These are phyloP conservation scores for Calypte anna DNA, from an alignment of 2,113 vertebrate species.

Conservation along the genomic window DNA sequence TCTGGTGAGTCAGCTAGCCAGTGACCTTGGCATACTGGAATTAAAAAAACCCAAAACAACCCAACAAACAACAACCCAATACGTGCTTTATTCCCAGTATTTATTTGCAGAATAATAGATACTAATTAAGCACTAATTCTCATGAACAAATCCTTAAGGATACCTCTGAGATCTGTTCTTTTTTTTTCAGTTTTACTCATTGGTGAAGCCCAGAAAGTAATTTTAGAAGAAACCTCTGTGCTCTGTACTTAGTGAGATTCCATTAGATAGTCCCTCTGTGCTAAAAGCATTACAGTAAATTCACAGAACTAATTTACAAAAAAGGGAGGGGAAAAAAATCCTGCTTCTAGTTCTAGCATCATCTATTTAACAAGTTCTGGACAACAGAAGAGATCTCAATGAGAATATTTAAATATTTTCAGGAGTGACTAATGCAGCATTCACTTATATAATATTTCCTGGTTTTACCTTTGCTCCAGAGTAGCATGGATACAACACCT, in stretches of 20 bases:
- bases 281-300: neutral
- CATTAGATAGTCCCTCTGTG: neutral
- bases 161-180: neutral
- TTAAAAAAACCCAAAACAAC: neutral
- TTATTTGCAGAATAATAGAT: neutral
- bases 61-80: neutral
- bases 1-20: slow-evolving; percentile 44
- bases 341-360: neutral
- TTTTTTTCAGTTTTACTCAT: neutral
- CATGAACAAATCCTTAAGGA: neutral
- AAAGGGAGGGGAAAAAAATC: neutral
- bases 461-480: too few species aligned
- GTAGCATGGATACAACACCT: too few species aligned
- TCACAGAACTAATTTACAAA: neutral
- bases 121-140: neutral
- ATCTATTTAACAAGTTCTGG: neutral
- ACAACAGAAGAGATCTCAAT: neutral
- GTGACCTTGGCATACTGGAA: accelerated
- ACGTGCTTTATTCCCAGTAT: neutral
- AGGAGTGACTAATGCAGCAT: too few species aligned
- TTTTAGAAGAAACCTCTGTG: neutral
- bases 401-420: neutral
- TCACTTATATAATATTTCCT: too few species aligned
- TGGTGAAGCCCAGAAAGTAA: neutral
- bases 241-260: neutral